phyloP scores from a whole-genome alignment of 2,888 invertebrate genomes.

The Conops quadrifasciatus region DNA sequence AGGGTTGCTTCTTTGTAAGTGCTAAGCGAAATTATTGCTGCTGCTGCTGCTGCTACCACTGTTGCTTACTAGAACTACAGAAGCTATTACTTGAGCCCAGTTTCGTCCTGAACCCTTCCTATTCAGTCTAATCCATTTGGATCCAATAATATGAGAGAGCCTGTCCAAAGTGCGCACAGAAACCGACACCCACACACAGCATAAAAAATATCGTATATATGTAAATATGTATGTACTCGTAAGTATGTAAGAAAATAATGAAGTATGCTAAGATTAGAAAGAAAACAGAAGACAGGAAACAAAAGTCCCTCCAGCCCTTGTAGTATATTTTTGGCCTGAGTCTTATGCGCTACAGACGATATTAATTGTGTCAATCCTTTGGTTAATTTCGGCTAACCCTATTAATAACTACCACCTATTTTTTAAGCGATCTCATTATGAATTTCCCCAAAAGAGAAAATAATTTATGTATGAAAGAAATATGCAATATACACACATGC shows the following conservation, averaged over 20 bases:
- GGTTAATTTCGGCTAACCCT: no score
- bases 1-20: not conserved
- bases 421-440: no score
- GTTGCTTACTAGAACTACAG: not conserved
- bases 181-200: not conserved
- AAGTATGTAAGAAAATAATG: not conserved
- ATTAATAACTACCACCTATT: no score
- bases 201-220: not conserved
- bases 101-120: constrained; percentile 17
- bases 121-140: not conserved
- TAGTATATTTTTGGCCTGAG: not conserved
- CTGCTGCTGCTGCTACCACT: not conserved
- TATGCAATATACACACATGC: not conserved
- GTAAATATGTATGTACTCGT: constrained; percentile 13
- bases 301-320: not conserved
- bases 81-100: constrained; percentile 6
- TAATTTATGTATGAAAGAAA: no score
- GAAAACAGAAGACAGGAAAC: not conserved
- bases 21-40: no score
- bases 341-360: no score
- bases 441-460: no score
- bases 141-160: not conserved
- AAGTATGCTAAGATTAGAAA: not conserved
- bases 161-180: not conserved
- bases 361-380: no score